These are phyloP conservation scores for Danaus melanippus DNA, from an alignment of 1,140 invertebrate species.

Conservation along the genomic window DNA sequence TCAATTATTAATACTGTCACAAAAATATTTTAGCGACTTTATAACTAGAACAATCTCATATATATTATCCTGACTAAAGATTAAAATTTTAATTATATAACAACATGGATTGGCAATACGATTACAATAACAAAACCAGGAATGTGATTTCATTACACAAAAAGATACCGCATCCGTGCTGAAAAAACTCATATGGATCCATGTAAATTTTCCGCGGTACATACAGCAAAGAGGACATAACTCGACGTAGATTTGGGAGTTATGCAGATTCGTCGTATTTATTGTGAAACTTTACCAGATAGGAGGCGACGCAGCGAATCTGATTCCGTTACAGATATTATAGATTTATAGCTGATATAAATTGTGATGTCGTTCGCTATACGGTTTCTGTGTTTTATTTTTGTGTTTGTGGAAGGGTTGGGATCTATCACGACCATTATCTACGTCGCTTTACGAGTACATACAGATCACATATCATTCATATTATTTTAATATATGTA, in stretches of 20 bases:
- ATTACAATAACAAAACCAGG: no score
- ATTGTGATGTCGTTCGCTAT: conserved; percentile 20
- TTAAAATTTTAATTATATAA: no score
- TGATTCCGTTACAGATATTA: conserved; percentile 61
- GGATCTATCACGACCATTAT: not conserved
- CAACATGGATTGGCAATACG: no score
- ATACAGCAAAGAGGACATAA: conserved; percentile 32
- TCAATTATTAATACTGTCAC: not conserved
- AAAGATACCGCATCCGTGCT: no score
- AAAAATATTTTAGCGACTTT: no score
- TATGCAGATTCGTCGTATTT: conserved; percentile 67
- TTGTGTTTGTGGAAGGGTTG: conserved; percentile 8
- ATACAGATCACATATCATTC: no score
- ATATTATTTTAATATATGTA: no score
- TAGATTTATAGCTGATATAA: conserved; percentile 58
- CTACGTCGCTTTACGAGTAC: not conserved
- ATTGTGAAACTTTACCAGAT: conserved; percentile 66
- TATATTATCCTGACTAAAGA: no score
- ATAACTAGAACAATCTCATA: no score
- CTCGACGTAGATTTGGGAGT: conserved; percentile 47
- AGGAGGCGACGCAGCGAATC: conserved; percentile 61
- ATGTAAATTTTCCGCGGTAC: conserved; percentile 27
- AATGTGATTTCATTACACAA: no score
- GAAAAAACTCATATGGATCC: conserved; percentile 8
- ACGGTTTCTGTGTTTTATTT: conserved; percentile 7